Conservation (phyloP, 2,888 invertebrate species). For the Blastobasis lacticolella region DNA sequence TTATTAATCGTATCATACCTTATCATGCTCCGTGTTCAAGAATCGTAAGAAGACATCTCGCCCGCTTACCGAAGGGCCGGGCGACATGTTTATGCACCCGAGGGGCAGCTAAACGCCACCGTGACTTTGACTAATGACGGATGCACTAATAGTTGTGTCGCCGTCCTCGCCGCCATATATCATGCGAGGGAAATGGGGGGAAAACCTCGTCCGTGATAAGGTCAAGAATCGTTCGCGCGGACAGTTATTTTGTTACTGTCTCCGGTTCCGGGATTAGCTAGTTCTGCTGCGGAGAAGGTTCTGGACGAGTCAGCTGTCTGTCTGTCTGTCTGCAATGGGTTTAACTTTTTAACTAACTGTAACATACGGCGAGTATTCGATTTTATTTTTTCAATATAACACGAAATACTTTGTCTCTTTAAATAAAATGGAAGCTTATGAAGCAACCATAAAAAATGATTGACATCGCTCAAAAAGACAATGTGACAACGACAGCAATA, state of each 20-base stretch:
- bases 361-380: too few species aligned
- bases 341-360: too few species aligned
- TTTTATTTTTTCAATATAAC: too few species aligned
- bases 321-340: too few species aligned
- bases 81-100: slow-evolving; percentile 45
- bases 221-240: slow-evolving; percentile 54
- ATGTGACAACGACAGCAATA: slow-evolving; percentile 9
- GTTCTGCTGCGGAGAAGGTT: too few species aligned
- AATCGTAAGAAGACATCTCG: neutral
- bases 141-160: slow-evolving; percentile 74
- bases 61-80: slow-evolving; percentile 13
- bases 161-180: slow-evolving; percentile 58
- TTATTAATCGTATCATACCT: too few species aligned
- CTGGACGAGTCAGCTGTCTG: too few species aligned
- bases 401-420: too few species aligned
- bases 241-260: slow-evolving; percentile 34
- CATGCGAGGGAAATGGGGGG: slow-evolving; percentile 64
- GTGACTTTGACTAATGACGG: slow-evolving; percentile 72
- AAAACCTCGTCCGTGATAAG: slow-evolving; percentile 60
- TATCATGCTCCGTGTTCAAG: too few species aligned
- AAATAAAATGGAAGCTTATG: too few species aligned
- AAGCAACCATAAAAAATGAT: too few species aligned
- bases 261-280: too few species aligned
- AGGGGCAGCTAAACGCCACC: slow-evolving; percentile 42
- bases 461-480: neutral